Conservation (phyloP, 1,140 invertebrate genomes). For the Agrypnia vestita region DNA sequence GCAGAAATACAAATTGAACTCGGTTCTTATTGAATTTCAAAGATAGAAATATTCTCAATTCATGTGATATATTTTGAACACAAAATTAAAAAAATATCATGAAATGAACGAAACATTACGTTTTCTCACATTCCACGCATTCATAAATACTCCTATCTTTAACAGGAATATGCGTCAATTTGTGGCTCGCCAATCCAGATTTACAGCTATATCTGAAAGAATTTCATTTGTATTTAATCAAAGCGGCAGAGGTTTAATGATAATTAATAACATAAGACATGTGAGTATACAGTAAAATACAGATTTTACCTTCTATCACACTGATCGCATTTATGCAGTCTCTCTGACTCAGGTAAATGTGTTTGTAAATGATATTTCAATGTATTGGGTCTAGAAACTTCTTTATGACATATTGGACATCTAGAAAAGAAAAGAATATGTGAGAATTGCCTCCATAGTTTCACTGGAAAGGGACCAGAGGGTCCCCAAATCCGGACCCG, state of each 20-base stretch:
- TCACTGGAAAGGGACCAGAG: too few species aligned
- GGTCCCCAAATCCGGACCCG: too few species aligned
- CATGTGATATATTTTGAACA: too few species aligned
- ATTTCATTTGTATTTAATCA: too few species aligned
- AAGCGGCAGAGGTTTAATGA: neutral
- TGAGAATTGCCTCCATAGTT: too few species aligned
- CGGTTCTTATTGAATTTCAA: too few species aligned
- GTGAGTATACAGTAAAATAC: neutral
- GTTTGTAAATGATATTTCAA: conserved; percentile 54
- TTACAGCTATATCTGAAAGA: conserved; percentile 49
- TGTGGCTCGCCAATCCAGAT: conserved; percentile 45
- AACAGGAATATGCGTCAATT: conserved; percentile 48
- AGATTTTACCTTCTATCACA: conserved; percentile 47
- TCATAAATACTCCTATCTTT: conserved; percentile 47
- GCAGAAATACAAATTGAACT: too few species aligned
- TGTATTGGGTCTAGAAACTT: conserved; percentile 51
- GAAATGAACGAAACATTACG: conserved; percentile 27
- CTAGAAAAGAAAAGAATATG: conserved; percentile 32
- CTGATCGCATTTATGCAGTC: conserved; percentile 52
- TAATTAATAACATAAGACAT: too few species aligned
- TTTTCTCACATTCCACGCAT: conserved; percentile 52
- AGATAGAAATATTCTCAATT: too few species aligned
- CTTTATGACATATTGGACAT: conserved; percentile 56
- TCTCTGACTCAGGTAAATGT: conserved; percentile 55
- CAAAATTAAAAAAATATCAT: neutral